These are phyloP conservation scores for Phylloscopus trochilus DNA, from an alignment of 2,113 vertebrate genomes.

Conservation along the genomic window DNA sequence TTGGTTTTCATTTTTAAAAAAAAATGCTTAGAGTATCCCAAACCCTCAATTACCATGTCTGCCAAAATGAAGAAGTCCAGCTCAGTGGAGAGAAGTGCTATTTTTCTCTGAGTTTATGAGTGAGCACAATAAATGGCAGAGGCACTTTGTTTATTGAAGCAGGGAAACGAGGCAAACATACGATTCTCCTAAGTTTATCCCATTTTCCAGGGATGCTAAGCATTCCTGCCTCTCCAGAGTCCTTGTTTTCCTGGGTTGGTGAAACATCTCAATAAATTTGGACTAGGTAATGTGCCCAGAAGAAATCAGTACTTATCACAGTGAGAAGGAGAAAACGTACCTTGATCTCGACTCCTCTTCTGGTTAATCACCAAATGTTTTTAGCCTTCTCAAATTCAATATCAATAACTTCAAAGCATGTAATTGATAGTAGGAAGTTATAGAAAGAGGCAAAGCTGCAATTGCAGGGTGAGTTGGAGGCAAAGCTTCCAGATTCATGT, in stretches of 20 bases:
- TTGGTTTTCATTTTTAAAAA: neutral
- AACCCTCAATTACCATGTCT: constrained; percentile 25
- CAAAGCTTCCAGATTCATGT: neutral
- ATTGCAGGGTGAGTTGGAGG: neutral
- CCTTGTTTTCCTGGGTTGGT: neutral
- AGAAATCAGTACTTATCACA: neutral
- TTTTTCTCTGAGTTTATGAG: neutral
- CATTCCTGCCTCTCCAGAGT: neutral
- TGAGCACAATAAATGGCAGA: neutral
- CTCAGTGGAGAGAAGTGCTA: neutral
- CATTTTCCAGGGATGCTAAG: neutral
- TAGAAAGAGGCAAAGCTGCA: neutral
- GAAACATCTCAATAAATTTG: neutral
- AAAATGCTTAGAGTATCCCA: neutral
- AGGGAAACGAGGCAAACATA: neutral
- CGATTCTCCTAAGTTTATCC: neutral
- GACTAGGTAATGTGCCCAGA: neutral
- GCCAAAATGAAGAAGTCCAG: neutral
- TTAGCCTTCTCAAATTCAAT: neutral
- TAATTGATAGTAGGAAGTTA: neutral
- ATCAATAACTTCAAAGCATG: neutral
- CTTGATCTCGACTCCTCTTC: neutral
- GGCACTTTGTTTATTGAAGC: neutral
- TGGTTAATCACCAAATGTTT: neutral
- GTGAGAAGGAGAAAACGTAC: neutral